Base-by-base conservation (phyloP, 2,797 vertebrate genomes). In the Girardinus metallicus region DNA sequence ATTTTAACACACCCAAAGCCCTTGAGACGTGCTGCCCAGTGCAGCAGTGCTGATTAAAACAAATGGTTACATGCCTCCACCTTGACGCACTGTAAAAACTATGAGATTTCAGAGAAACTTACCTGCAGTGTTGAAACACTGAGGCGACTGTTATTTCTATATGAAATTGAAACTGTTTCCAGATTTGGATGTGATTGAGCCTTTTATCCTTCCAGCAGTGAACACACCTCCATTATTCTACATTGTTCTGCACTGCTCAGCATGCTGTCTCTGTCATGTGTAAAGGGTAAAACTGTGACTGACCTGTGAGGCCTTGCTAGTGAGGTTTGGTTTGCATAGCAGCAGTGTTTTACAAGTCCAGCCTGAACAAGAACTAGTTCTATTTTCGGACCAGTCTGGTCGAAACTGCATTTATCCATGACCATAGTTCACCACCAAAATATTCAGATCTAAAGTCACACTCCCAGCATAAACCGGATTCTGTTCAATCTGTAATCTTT, bases 271-370 rank as follows among this genome's bases (percentile, higher is more conserved):
- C 77, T 75, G 72, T 78, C 75, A 78, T 68, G 83, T 86, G 78
- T 85, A 86, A 90, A 91, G 77, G 86, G 86, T 83, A 81, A 83
- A 84, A 55, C 71, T 79, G 78, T 81, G 81, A 89, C 89, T 90
- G 91, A 83, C 84, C 81, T 46, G 8, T 72, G 62, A 80, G 34
- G 83, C 88, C 73, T 23, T 80, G 23, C 10, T 77, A 73, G 72
- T 76, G 73, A 75, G 68, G 39, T 57, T 80, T 8, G 76, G 76
- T 78, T 81, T 72, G 75, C 64, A 44, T 18, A 75, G 39, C 36
- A 70, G 66, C 39, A n/a, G 4, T 43, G 10, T 26, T 70, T 11
- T 70, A 7, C 11, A 70, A 26, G 66, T 43, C 15, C 23, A 26
- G 23, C 10, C 23, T 68, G 64, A 41, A 26, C 21, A 41, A 68